Conservation (phyloP, 2,113 vertebrate genomes). For the Tetrax tetrax region DNA sequence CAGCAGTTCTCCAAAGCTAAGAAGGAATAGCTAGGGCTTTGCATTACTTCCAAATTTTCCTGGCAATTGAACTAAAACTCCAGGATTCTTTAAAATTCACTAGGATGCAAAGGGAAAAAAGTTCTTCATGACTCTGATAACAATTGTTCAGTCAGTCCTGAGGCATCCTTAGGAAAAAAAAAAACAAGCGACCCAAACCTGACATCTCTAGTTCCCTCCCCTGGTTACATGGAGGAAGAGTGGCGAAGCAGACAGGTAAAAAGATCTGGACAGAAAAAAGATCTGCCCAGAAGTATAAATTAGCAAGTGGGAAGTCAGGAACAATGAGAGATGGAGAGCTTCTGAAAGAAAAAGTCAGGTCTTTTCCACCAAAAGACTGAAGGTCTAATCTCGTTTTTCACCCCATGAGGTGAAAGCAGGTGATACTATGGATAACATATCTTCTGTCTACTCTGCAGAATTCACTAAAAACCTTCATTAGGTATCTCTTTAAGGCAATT, state of each 20-base stretch:
- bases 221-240: not conserved
- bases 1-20: not conserved
- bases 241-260: not conserved
- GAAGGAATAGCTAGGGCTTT: not conserved
- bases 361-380: not conserved
- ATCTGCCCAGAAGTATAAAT: not conserved
- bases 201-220: not conserved
- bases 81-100: conserved; percentile 30
- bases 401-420: not conserved
- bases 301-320: not conserved
- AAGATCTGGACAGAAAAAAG: not conserved
- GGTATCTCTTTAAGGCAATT: not conserved
- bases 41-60: conserved; percentile 18
- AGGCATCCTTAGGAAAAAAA: not conserved
- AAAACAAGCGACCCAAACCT: not conserved
- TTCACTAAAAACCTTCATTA: not conserved
- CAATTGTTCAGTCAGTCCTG: conserved; percentile 18
- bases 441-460: not conserved
- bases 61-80: conserved; percentile 18
- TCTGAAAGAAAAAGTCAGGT: not conserved
- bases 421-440: not conserved
- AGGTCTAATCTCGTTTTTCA: not conserved
- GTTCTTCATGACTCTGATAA: not conserved
- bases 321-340: not conserved
- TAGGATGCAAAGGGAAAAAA: conserved; percentile 6